phyloP scores from a whole-genome alignment of 2,113 vertebrate genomes.

The Grammomys surdaster region DNA sequence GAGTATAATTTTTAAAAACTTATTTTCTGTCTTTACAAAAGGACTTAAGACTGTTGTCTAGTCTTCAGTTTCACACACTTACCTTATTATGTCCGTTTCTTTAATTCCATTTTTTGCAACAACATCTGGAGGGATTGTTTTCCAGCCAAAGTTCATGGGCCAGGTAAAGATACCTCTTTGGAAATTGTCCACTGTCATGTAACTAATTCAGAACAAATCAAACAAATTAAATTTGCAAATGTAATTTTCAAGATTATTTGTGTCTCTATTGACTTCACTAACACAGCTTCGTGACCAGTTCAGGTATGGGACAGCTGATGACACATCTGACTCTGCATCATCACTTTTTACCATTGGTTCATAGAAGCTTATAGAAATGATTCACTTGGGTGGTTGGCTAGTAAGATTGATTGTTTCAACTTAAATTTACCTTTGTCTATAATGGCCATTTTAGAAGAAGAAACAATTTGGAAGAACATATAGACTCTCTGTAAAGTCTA shows the following conservation, averaged over 20 bases:
- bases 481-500: not conserved
- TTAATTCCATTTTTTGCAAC: constrained; percentile 92
- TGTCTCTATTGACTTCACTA: not conserved
- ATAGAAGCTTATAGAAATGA: not conserved
- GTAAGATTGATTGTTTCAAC: not conserved
- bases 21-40: not conserved
- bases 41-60: not conserved
- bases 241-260: not conserved
- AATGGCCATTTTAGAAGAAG: not conserved
- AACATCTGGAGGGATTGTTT: constrained; percentile 90
- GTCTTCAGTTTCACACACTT: constrained; percentile 55
- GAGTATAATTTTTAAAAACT: not conserved
- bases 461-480: not conserved
- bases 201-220: constrained; percentile 87
- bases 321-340: not conserved
- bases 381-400: not conserved
- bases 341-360: not conserved
- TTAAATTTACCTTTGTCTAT: not conserved
- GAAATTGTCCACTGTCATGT: constrained; percentile 97
- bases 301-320: not conserved
- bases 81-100: constrained; percentile 95
- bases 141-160: constrained; percentile 99
- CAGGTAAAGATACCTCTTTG: constrained; percentile 97
- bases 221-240: not conserved
- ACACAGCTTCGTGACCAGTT: not conserved